These are phyloP conservation scores for Phodopus roborovskii DNA, from an alignment of 2,113 vertebrate genomes.

Conservation along the genomic window DNA sequence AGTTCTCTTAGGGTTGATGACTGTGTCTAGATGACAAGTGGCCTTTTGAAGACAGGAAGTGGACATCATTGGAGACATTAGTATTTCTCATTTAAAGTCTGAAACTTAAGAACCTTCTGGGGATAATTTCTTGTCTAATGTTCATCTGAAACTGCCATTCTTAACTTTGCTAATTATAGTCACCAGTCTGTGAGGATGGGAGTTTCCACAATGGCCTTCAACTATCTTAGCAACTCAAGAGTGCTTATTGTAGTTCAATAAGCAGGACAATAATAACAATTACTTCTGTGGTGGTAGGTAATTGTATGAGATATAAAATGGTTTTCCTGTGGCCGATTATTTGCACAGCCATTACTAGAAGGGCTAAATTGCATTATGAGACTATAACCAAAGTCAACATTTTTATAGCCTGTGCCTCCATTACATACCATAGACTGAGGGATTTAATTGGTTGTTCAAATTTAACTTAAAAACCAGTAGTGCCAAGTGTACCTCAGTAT, in stretches of 20 bases:
- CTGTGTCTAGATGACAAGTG: slow-evolving; percentile 16
- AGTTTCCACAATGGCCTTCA: slow-evolving; percentile 26
- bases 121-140: slow-evolving; percentile 68
- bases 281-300: slow-evolving; percentile 65
- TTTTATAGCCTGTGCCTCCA: slow-evolving; percentile 62
- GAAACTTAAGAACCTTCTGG: slow-evolving; percentile 52
- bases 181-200: neutral
- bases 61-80: neutral
- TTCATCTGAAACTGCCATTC: slow-evolving; percentile 46
- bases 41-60: neutral
- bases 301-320: slow-evolving; percentile 72
- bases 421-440: slow-evolving; percentile 38
- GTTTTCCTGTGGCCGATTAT: slow-evolving; percentile 63
- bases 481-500: slow-evolving; percentile 57
- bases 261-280: slow-evolving; percentile 68
- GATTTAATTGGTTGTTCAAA: slow-evolving; percentile 63
- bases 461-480: slow-evolving; percentile 67
- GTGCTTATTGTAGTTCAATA: slow-evolving; percentile 74
- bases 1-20: neutral
- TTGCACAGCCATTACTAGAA: slow-evolving; percentile 50
- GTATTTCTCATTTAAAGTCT: slow-evolving; percentile 50
- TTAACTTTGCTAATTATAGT: slow-evolving; percentile 56
- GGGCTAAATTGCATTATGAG: slow-evolving; percentile 59
- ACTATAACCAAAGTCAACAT: slow-evolving; percentile 59
- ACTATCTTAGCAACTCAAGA: slow-evolving; percentile 65